These are phyloP conservation scores for Loris lydekkerianus DNA, from an alignment of 2,797 vertebrate species.

Conservation along the genomic window DNA sequence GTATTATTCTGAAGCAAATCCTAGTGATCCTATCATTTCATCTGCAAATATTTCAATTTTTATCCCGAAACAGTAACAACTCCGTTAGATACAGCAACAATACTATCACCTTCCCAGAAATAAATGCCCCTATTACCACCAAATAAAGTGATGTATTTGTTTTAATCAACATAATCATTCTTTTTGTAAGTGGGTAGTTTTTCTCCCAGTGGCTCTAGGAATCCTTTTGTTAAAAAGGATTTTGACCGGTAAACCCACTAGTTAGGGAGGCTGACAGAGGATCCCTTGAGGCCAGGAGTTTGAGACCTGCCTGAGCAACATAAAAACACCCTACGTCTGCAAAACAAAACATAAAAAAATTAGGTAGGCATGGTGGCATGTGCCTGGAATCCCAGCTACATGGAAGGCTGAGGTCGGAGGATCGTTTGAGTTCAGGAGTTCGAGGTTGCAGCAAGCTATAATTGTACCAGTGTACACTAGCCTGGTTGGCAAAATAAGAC, in stretches of 20 bases:
- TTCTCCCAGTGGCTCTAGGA: neutral
- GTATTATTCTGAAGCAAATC: conserved; percentile 29
- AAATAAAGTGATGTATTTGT: neutral
- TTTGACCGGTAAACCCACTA: neutral
- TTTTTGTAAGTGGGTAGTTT: neutral
- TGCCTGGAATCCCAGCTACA: neutral
- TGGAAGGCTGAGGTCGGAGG: neutral
- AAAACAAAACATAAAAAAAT: neutral
- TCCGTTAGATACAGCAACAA: neutral
- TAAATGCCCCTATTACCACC: neutral
- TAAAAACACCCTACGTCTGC: neutral
- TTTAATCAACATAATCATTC: neutral
- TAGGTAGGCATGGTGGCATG: neutral
- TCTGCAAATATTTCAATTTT: conserved; percentile 22
- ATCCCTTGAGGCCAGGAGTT: neutral
- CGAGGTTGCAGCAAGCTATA: neutral
- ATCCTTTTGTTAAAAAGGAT: conserved; percentile 32
- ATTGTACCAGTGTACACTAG: neutral
- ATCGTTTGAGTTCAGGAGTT: neutral
- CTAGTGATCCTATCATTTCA: neutral
- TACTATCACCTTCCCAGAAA: neutral
- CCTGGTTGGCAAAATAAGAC: neutral
- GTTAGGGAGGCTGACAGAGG: neutral
- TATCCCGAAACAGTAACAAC: neutral
- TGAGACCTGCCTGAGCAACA: neutral